Percentiles rank a stretch among this genome's conserved stretches.
Conservation (phyloP, 1,140 invertebrate species). For the Amyelois transitella region DNA sequence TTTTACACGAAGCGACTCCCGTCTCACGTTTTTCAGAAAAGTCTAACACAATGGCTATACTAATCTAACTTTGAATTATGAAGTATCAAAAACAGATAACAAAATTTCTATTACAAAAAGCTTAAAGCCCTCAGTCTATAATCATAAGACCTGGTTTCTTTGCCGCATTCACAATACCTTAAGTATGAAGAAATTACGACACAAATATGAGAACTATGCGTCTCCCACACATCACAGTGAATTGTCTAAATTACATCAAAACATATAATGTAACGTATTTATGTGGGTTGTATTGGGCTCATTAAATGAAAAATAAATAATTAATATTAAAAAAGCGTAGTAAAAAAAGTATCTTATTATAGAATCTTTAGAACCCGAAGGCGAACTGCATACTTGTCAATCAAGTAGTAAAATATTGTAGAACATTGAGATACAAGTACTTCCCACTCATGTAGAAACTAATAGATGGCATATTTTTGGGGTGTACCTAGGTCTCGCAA, state of each 20-base stretch:
- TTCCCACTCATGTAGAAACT: no score
- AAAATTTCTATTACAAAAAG: neutral
- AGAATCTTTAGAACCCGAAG: neutral
- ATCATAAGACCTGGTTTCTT: neutral
- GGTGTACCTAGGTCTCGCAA: no score
- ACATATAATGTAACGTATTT: neutral
- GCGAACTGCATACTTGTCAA: neutral
- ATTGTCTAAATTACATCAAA: slow-evolving; percentile 2
- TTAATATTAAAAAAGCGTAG: neutral
- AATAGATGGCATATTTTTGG: no score
- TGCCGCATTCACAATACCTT: neutral
- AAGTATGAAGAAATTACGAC: neutral
- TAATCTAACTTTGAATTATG: no score
- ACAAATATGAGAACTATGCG: slow-evolving; percentile 3
- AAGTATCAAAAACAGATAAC: no score
- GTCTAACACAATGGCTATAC: no score
- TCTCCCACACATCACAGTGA: neutral
- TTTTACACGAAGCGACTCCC: no score
- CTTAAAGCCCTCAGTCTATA: neutral
- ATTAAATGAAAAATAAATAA: neutral
- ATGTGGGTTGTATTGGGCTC: neutral
- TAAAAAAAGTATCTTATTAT: no score
- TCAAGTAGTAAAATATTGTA: no score
- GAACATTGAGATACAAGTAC: no score
- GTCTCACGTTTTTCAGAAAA: no score